Evolutionary conservation across 2,888 invertebrate genomes (phyloP).

Genomic region (Deilephila elpenor): DNA sequence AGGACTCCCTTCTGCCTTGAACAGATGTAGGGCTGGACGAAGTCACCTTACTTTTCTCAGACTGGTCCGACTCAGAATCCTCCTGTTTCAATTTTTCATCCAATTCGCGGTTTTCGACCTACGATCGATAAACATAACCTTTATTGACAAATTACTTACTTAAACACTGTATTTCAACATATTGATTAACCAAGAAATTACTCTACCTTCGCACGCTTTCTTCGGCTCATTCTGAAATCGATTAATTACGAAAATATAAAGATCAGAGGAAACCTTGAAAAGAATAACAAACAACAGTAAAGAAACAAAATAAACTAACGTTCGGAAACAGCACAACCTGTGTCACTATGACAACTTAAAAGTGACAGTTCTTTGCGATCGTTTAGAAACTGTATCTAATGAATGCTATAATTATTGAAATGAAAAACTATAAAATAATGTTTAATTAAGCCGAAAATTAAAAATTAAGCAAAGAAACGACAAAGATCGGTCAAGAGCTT

Average conservation of each 20-base stretch:
- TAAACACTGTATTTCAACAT: conserved; percentile 36
- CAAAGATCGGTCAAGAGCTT: conserved; percentile 27
- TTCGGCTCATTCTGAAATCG: conserved; percentile 81
- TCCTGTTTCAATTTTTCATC: conserved; percentile 88
- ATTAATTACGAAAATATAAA: conserved; percentile 27
- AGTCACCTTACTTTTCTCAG: conserved; percentile 85
- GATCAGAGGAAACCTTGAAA: conserved; percentile 26
- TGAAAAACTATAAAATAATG: too few relatives aligned
- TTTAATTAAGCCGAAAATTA: background rate
- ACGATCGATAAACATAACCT: conserved; percentile 86
- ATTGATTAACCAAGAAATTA: background rate
- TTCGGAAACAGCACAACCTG: background rate
- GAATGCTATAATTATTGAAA: background rate
- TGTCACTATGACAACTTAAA: background rate
- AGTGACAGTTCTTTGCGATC: conserved; percentile 10
- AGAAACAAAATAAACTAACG: conserved; percentile 29
- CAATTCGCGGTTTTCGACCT: conserved; percentile 84
- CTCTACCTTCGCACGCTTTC: conserved; percentile 83
- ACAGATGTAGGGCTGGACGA: conserved; percentile 84
- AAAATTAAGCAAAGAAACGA: background rate
- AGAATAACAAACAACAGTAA: conserved; percentile 28
- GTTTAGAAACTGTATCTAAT: background rate
- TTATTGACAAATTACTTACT: conserved; percentile 40
- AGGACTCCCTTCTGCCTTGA: conserved; percentile 78
- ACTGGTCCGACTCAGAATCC: conserved; percentile 86